phyloP scores from a whole-genome alignment of 2,797 vertebrate genomes.

The Nyctalus aviator region DNA sequence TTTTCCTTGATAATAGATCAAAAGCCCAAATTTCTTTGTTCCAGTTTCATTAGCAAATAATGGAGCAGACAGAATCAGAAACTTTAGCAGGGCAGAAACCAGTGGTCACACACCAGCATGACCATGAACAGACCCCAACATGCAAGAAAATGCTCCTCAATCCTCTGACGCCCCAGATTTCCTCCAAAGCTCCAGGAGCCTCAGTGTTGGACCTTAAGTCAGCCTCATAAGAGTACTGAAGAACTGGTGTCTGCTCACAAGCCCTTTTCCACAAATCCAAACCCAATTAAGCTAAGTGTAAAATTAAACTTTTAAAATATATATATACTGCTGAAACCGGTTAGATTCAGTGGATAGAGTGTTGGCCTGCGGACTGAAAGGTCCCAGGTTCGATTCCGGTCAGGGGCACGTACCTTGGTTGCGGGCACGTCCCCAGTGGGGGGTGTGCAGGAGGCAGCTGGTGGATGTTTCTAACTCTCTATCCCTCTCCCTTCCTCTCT shows the following conservation, averaged over 20 bases:
- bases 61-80: neutral
- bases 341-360: too few species aligned
- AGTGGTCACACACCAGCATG: too few species aligned
- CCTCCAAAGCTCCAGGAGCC: neutral
- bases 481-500: too few species aligned
- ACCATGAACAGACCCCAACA: accelerated
- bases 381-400: too few species aligned
- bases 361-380: too few species aligned
- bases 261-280: neutral
- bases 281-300: neutral
- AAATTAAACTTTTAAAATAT: neutral
- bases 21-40: neutral
- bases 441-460: too few species aligned
- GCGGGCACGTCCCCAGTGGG: too few species aligned
- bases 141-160: neutral
- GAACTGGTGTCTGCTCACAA: neutral
- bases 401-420: too few species aligned
- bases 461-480: too few species aligned
- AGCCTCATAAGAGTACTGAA: neutral
- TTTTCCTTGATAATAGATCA: neutral
- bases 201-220: neutral
- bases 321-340: neutral
- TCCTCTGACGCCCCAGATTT: neutral
- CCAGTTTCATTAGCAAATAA: neutral
- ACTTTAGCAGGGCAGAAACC: neutral